Evolutionary conservation across 2,797 vertebrate genomes (phyloP), one percentile per base, ranked within the genome.

Genomic region (Macrochelys suwanniensis): DNA sequence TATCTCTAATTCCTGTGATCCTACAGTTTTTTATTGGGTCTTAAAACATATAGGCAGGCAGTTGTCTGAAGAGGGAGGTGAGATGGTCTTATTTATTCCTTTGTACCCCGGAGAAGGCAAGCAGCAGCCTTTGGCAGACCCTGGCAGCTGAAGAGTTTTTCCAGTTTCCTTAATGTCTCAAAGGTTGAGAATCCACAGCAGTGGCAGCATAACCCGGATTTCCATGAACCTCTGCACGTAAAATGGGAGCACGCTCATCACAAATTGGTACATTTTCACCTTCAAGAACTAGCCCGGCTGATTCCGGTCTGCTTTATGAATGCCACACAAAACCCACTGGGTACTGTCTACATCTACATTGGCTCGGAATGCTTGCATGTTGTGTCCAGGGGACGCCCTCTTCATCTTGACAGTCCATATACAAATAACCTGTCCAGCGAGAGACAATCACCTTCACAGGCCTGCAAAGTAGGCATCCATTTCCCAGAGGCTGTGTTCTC

Each of bases 301-400:
- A 47, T 16, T 28, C 11, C 26, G 5, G 16, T 45, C 25, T 49
- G 74, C 68, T 71, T 42, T 5, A 25, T 42, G 74, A 49, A 49
- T 5, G 15, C 25, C 25, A 47, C 3, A 26, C 45, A 49, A 77
- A 77, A 6, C 45, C 42, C 45, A 4, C 26, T 31, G 74, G 12
- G 4, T 26, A 49, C 5, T 10, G 7, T 10, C 45, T 9, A 77
- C 6, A 17, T 9, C 6, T 25, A 45, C 15, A 8, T 7, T 2
- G 45, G 45, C 42, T 47, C 6, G 4, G 37, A 76, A 28, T 28
- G 11, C 26, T 45, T 6, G 37, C 17, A 8, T 13, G 23, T 26
- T 8, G 71, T 15, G 26, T 47, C 37, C 37, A 45, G 45, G 26
- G 74, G 26, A 16, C 5, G 6, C 25, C 7, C 12, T 47, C 74